Conservation (phyloP, 2,113 vertebrate genomes). For the Psittacula cyanocephala region DNA sequence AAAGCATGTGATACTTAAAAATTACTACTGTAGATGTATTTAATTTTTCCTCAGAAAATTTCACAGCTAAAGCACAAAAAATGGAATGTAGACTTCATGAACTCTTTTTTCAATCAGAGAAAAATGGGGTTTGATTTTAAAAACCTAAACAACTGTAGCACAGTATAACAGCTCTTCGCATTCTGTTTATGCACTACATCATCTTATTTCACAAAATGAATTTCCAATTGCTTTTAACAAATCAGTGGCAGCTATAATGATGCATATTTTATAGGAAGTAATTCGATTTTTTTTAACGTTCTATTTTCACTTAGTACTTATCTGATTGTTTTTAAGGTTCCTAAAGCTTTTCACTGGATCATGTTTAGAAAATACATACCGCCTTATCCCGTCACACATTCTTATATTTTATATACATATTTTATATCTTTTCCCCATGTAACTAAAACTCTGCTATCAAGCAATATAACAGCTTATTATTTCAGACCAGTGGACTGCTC, state of each 20-base stretch:
- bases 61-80: background rate
- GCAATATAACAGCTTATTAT: background rate
- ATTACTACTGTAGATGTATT: background rate
- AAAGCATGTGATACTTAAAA: background rate
- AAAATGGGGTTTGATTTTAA: background rate
- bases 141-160: background rate
- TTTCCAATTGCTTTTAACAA: background rate
- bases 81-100: background rate
- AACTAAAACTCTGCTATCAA: background rate
- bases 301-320: background rate
- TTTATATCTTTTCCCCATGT: background rate
- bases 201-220: background rate
- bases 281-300: background rate
- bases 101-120: background rate
- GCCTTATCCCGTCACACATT: background rate
- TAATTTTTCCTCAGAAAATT: background rate
- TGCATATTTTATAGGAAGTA: background rate
- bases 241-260: background rate
- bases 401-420: background rate
- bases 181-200: background rate
- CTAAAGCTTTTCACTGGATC: background rate
- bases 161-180: background rate
- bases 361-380: background rate
- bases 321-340: background rate
- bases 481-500: background rate